A percentile compares a stretch with the other conserved stretches of the same genome.
Evolutionary conservation across 2,888 invertebrate species (phyloP).

Genomic region (Tetanocera ferruginea): DNA sequence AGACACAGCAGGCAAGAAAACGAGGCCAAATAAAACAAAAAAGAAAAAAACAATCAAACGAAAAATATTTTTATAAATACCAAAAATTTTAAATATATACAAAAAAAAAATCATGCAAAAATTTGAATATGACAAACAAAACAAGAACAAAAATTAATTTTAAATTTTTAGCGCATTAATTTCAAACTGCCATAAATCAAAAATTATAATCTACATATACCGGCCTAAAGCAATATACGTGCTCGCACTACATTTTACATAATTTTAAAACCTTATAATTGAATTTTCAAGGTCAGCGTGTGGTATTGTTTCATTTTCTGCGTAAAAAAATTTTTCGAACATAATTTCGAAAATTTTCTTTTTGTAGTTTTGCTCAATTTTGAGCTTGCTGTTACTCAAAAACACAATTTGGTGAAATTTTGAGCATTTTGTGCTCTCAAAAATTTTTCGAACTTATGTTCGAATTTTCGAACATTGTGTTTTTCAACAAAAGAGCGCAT

Average conservation of each 20-base stretch:
- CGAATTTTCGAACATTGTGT: constrained; percentile 28
- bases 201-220: no score
- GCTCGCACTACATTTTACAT: neutral
- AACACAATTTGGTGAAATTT: neutral
- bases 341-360: neutral
- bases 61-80: no score
- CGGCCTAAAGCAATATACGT: neutral
- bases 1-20: neutral
- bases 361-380: neutral
- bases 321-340: constrained; percentile 13
- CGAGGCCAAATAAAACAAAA: neutral
- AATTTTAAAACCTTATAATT: neutral
- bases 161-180: no score
- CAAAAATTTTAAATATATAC: no score
- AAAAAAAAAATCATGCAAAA: no score
- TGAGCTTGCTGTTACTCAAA: neutral
- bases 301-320: neutral
- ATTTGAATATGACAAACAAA: no score
- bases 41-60: no score
- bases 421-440: neutral
- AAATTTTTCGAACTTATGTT: neutral
- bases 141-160: no score
- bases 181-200: no score
- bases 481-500: neutral
- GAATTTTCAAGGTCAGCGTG: neutral